Evolutionary conservation across 1,140 invertebrate species (phyloP).

Genomic region (Plodia interpunctella): DNA sequence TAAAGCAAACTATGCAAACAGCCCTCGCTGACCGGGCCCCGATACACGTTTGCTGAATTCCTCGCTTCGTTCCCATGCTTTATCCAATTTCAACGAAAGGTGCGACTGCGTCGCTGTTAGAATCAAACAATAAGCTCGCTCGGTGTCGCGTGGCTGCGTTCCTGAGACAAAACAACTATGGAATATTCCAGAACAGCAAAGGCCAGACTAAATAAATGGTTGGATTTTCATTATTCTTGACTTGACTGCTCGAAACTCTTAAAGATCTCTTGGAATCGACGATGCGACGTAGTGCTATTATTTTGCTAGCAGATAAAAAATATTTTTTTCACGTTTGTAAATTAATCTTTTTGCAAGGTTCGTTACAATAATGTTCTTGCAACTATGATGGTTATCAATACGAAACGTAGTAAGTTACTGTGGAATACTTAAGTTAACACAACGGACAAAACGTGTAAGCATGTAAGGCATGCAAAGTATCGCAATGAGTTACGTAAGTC

Average conservation of each 20-base stretch:
- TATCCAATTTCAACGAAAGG: constrained; percentile 69
- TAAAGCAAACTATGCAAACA: constrained; percentile 72
- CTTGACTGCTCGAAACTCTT: too few relatives aligned
- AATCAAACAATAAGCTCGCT: constrained; percentile 53
- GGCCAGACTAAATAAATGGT: neutral
- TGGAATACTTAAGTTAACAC: constrained; percentile 47
- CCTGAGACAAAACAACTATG: constrained; percentile 35
- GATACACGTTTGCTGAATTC: constrained; percentile 56
- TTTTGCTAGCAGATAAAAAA: too few relatives aligned
- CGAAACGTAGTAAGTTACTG: constrained; percentile 33
- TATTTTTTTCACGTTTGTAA: too few relatives aligned
- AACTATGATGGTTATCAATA: constrained; percentile 28
- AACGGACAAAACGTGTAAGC: constrained; percentile 43
- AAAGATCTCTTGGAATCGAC: too few relatives aligned
- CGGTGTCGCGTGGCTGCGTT: constrained; percentile 47
- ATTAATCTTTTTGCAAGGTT: too few relatives aligned
- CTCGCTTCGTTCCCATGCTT: constrained; percentile 63
- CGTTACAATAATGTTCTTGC: constrained; percentile 3
- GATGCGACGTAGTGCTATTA: too few relatives aligned
- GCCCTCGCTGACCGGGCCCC: constrained; percentile 27
- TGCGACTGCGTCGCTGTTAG: constrained; percentile 47
- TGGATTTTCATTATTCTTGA: too few relatives aligned
- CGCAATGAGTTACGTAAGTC: constrained; percentile 40
- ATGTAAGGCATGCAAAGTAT: constrained; percentile 43
- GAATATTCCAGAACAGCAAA: constrained; percentile 38